These are phyloP conservation scores for Ciconia boyciana DNA, from an alignment of 2,113 vertebrate genomes.

Conservation along the genomic window DNA sequence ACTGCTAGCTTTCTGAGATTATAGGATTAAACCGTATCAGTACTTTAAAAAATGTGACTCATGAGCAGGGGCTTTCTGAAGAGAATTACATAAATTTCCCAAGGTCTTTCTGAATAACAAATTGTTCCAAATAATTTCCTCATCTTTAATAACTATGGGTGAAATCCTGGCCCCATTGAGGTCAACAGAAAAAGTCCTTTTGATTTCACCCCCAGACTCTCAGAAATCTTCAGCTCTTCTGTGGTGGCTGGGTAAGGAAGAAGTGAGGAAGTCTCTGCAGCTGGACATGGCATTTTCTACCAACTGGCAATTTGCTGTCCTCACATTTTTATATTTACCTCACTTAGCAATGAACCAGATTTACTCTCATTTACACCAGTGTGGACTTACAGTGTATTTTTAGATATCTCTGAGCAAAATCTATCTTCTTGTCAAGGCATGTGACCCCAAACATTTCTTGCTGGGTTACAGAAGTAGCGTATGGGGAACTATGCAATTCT, in stretches of 20 bases:
- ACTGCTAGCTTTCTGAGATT: slow-evolving; percentile 27
- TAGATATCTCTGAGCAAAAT: slow-evolving; percentile 25
- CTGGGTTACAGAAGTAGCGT: background rate
- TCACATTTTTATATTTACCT: background rate
- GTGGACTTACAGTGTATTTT: slow-evolving; percentile 33
- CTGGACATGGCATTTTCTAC: background rate
- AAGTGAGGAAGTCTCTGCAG: background rate
- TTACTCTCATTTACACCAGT: background rate
- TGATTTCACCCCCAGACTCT: background rate
- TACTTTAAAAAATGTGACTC: slow-evolving; percentile 57
- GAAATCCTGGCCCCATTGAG: background rate
- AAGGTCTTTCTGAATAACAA: slow-evolving; percentile 56
- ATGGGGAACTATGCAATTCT: background rate
- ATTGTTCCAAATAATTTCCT: slow-evolving; percentile 50
- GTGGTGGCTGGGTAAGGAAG: background rate
- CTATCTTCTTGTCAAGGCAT: slow-evolving; percentile 2
- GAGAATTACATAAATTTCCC: slow-evolving; percentile 66
- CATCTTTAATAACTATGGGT: background rate
- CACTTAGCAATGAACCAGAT: background rate
- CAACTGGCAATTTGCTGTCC: background rate
- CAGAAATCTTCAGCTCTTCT: background rate
- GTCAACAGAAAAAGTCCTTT: slow-evolving; percentile 29
- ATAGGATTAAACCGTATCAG: slow-evolving; percentile 52
- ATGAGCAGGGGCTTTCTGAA: slow-evolving; percentile 54
- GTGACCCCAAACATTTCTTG: background rate